A percentile compares a stretch with the other conserved stretches of the same genome.
Conservation (phyloP, 2,797 vertebrate species). For the Cryptoprocta ferox region DNA sequence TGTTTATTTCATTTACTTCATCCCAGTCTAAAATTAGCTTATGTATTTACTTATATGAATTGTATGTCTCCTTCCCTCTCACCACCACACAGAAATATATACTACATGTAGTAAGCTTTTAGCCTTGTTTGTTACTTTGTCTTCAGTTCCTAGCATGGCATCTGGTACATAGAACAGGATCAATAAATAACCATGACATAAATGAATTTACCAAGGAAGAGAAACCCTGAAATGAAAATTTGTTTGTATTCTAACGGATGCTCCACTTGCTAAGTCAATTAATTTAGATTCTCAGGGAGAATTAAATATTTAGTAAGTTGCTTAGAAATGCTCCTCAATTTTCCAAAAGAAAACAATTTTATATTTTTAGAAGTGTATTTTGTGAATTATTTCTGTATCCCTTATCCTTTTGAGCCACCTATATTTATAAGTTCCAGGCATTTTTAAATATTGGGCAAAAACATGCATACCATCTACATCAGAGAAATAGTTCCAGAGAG, state of each 20-base stretch:
- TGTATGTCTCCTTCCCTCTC: neutral
- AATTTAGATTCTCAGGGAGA: neutral
- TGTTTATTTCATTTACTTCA: neutral
- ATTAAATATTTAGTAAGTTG: neutral
- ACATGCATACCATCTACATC: neutral
- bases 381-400: neutral
- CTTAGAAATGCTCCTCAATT: neutral
- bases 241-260: neutral
- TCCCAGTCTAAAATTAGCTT: neutral
- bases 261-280: neutral
- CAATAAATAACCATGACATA: neutral
- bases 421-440: neutral
- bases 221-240: slow-evolving; percentile 15
- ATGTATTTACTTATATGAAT: neutral
- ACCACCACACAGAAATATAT: neutral
- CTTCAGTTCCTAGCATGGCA: neutral
- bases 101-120: neutral
- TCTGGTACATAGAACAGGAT: neutral
- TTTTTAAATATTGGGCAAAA: neutral
- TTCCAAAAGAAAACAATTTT: neutral
- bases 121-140: neutral
- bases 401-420: neutral
- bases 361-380: neutral
- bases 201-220: neutral
- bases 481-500: neutral